phyloP scores from a whole-genome alignment of 2,113 vertebrate genomes.

The Rhinopithecus roxellana region DNA sequence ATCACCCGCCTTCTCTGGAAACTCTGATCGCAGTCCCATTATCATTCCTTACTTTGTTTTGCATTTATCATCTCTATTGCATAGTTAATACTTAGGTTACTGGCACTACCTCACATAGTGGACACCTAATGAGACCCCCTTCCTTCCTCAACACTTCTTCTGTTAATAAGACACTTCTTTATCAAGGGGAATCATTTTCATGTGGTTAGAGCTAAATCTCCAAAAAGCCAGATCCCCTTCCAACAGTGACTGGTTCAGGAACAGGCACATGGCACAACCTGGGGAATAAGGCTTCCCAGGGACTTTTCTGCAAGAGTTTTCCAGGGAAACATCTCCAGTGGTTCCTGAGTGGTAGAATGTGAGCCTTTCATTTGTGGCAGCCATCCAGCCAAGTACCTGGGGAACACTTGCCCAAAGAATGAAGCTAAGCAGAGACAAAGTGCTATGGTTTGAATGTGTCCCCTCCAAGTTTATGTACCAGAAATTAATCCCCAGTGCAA shows the following conservation, averaged over 20 bases:
- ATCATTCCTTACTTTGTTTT: neutral
- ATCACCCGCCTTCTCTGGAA: neutral
- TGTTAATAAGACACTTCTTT: neutral
- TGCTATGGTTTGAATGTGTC: neutral
- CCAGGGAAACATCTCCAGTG: neutral
- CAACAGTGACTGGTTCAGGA: neutral
- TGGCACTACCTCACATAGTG: neutral
- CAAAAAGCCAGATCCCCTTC: neutral
- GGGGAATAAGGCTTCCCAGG: neutral
- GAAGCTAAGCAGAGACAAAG: neutral
- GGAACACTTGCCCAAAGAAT: neutral
- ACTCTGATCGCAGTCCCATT: neutral
- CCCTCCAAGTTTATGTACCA: neutral
- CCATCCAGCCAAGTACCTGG: neutral
- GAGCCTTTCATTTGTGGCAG: neutral
- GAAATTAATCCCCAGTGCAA: neutral
- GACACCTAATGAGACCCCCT: accelerated
- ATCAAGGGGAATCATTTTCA: neutral
- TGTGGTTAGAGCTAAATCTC: neutral
- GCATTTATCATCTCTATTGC: neutral
- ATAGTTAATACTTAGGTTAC: neutral
- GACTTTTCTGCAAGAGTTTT: neutral
- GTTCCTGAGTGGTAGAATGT: neutral
- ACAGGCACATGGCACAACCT: neutral
- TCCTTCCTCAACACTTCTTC: neutral